Conservation (phyloP, 2,797 vertebrate species). For the Cyclura pinguis region DNA sequence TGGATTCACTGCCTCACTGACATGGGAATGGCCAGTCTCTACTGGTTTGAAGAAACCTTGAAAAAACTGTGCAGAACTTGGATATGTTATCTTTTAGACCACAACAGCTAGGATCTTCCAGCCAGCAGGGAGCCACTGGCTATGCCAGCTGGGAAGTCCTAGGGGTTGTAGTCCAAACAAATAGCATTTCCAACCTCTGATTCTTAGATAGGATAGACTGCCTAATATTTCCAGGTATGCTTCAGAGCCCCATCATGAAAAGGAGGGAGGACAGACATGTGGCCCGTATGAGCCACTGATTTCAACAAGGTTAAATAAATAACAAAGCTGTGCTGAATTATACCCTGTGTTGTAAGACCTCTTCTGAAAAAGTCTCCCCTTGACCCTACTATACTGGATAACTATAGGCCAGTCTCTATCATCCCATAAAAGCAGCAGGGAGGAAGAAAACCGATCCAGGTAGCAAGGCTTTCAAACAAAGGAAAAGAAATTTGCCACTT, state of each 20-base stretch:
- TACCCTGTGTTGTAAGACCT: not conserved
- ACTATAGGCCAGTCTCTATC: no score
- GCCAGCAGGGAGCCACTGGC: no score
- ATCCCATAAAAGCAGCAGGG: not conserved
- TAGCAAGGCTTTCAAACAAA: not conserved
- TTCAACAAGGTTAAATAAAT: not conserved
- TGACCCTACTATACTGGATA: no score
- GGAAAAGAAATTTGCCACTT: not conserved
- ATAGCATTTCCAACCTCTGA: no score
- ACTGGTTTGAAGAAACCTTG: no score
- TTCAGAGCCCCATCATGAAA: not conserved
- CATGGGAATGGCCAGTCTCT: no score
- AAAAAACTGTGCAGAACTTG: no score
- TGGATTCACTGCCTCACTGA: no score
- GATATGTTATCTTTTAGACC: no score
- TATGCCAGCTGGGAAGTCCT: not conserved
- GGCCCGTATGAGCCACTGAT: not conserved
- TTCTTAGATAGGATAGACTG: not conserved
- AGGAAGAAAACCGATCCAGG: not conserved
- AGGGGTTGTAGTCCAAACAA: no score
- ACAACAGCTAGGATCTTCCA: no score
- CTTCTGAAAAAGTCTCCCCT: no score
- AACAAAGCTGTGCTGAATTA: not conserved
- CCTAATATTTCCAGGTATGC: not conserved
- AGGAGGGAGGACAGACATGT: not conserved